These are phyloP conservation scores for Atethmia centrago DNA, from an alignment of 2,888 invertebrate genomes.

Conservation along the genomic window DNA sequence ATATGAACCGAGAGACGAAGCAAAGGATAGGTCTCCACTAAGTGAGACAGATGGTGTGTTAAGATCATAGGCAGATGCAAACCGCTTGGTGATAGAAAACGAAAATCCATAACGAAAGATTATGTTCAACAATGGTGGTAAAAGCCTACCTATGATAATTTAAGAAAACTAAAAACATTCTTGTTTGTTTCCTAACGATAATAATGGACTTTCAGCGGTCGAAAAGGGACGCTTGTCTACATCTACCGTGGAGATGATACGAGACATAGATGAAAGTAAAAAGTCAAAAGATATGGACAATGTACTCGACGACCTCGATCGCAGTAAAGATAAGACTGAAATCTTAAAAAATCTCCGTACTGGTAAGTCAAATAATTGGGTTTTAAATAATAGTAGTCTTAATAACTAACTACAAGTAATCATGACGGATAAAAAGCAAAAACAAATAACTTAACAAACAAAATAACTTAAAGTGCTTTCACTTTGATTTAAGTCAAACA, in stretches of 20 bases:
- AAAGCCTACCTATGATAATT: not conserved
- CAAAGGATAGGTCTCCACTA: not conserved
- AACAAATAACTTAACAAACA: too few relatives aligned
- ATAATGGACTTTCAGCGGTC: slow-evolving; percentile 31
- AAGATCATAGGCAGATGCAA: too few relatives aligned
- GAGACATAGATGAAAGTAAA: slow-evolving; percentile 50
- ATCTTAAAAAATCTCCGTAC: slow-evolving; percentile 30
- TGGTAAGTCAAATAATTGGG: slow-evolving; percentile 27
- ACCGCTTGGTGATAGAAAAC: not conserved
- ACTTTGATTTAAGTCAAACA: not conserved
- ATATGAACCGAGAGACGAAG: not conserved
- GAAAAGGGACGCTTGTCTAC: slow-evolving; percentile 30
- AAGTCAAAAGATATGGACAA: slow-evolving; percentile 49
- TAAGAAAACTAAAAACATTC: not conserved
- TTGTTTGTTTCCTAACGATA: not conserved
- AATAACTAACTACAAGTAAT: too few relatives aligned
- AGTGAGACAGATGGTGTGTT: not conserved
- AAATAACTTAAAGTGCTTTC: not conserved
- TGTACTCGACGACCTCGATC: slow-evolving; percentile 15
- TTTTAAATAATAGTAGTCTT: not conserved
- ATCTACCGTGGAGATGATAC: slow-evolving; percentile 44
- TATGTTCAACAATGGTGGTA: not conserved
- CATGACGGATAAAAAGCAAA: not conserved
- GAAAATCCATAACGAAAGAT: not conserved
- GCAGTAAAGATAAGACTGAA: slow-evolving; percentile 18